Conservation (phyloP, 2,113 vertebrate genomes). For the Leptocoma aspasia region DNA sequence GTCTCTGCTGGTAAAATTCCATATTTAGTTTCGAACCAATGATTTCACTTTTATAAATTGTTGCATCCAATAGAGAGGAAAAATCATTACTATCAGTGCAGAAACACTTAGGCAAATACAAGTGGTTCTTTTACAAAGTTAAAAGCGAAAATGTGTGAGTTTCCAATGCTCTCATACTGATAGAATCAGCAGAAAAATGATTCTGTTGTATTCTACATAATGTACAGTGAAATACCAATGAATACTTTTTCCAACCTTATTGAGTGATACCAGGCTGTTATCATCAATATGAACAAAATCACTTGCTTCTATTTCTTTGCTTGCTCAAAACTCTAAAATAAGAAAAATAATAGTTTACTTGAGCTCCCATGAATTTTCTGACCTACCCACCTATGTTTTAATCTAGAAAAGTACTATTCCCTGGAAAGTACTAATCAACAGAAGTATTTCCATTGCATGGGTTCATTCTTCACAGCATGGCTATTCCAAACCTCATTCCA, state of each 20-base stretch:
- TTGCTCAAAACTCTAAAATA: neutral
- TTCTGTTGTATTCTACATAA: neutral
- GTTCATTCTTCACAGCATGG: neutral
- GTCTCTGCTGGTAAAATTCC: neutral
- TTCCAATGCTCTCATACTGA: neutral
- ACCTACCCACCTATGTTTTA: neutral
- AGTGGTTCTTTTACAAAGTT: neutral
- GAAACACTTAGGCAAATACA: neutral
- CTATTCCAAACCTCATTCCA: neutral
- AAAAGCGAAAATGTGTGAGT: neutral
- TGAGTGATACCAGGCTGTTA: neutral
- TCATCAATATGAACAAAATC: neutral
- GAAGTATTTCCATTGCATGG: neutral
- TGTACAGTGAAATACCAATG: neutral
- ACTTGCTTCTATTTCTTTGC: neutral
- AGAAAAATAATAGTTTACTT: neutral
- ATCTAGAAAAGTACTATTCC: neutral
- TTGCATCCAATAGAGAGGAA: neutral
- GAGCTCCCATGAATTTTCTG: neutral
- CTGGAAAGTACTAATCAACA: neutral
- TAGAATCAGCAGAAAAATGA: neutral
- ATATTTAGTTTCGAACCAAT: neutral
- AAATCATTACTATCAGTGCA: neutral
- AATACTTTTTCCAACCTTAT: neutral
- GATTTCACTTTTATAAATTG: neutral